A percentile compares a stretch with the other conserved stretches of the same genome.
phyloP scores from a whole-genome alignment of 1,140 invertebrate species.

The Calephelis virginiensis region DNA sequence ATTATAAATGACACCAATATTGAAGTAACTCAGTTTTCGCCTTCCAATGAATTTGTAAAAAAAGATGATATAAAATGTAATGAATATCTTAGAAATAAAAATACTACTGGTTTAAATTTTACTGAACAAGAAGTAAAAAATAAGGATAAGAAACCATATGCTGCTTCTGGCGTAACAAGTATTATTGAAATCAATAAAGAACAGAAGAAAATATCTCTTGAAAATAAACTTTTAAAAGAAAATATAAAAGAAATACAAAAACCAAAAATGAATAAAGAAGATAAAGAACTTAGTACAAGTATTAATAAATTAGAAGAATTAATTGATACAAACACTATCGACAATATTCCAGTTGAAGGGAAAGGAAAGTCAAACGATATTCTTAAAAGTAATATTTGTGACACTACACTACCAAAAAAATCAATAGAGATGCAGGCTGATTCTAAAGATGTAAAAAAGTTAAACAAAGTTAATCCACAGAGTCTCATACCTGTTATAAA shows the following conservation, averaged over 20 bases:
- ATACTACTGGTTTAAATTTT: not conserved
- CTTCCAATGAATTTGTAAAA: not conserved
- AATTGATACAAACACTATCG: not conserved
- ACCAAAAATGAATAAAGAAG: not conserved
- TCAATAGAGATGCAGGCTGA: not conserved
- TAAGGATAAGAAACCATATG: not conserved
- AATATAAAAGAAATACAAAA: slow-evolving; percentile 5
- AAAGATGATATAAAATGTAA: not conserved
- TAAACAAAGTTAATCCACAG: slow-evolving; percentile 25
- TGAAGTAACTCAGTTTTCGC: not conserved
- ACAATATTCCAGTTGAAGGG: not conserved
- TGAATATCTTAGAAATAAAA: not conserved
- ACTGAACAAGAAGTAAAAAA: not conserved
- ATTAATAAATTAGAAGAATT: slow-evolving; percentile 9
- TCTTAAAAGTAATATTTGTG: not conserved
- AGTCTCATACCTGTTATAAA: not conserved
- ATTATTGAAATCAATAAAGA: slow-evolving; percentile 8
- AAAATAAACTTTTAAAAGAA: not conserved
- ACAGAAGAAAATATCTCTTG: slow-evolving; percentile 1
- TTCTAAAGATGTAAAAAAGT: not conserved
- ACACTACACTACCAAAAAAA: not conserved
- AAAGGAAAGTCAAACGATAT: not conserved
- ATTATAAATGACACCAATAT: not conserved
- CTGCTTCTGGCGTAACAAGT: not conserved
- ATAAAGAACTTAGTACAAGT: slow-evolving; percentile 1